Evolutionary conservation across 64 coral and sea anemone genomes (phyloP).

Genomic region (Montipora efflorescens): DNA sequence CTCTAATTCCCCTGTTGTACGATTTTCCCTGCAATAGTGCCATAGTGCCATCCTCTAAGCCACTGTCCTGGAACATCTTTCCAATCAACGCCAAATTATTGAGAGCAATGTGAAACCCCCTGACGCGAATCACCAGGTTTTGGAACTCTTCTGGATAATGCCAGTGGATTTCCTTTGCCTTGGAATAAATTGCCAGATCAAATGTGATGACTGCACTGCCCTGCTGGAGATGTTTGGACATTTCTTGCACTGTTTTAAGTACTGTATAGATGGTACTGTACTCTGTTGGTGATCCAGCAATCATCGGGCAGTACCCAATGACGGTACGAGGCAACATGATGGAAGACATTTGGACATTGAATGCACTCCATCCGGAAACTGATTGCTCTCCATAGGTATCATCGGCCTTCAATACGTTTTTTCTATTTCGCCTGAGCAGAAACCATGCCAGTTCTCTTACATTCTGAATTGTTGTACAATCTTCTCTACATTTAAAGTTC

Average conservation of each 20-base stretch:
- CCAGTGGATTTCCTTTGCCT: too few relatives aligned
- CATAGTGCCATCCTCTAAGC: too few relatives aligned
- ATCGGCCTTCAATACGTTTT: background rate
- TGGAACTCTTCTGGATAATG: too few relatives aligned
- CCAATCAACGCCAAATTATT: background rate
- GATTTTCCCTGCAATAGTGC: too few relatives aligned
- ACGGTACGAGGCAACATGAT: background rate
- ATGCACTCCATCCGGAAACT: constrained; percentile 14
- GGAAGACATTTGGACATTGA: background rate
- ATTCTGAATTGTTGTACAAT: too few relatives aligned
- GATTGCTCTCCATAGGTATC: background rate
- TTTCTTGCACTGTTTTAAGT: constrained; percentile 5
- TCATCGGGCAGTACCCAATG: constrained; percentile 58
- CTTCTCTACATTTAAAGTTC: too few relatives aligned
- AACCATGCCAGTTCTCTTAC: background rate
- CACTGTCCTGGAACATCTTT: too few relatives aligned
- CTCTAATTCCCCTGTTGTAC: too few relatives aligned
- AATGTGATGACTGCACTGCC: too few relatives aligned
- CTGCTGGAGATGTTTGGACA: background rate
- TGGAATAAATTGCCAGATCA: too few relatives aligned
- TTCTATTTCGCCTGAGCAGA: background rate
- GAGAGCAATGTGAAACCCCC: too few relatives aligned
- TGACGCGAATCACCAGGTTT: too few relatives aligned
- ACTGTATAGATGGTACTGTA: constrained; percentile 31
- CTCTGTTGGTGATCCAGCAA: constrained; percentile 16